phyloP scores from a whole-genome alignment of 2,113 vertebrate genomes.

The Apaloderma vittatum region DNA sequence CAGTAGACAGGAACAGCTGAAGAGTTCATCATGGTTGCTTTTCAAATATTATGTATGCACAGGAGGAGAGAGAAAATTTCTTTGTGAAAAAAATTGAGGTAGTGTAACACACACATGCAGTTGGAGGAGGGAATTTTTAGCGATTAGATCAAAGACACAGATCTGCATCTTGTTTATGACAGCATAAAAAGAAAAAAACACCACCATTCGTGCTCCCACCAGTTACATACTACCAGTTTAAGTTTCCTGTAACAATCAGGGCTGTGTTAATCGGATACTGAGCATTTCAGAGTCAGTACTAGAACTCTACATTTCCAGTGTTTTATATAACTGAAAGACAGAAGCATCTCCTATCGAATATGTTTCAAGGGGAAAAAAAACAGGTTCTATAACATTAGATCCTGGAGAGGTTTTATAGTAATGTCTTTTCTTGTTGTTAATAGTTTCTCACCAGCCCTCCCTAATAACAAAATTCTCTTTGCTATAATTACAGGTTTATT shows the following conservation, averaged over 20 bases:
- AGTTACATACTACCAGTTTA: not conserved
- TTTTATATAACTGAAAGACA: not conserved
- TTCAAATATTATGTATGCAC: not conserved
- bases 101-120: not conserved
- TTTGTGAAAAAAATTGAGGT: not conserved
- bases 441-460: not conserved
- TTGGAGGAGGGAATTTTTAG: not conserved
- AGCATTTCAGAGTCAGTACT: not conserved
- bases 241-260: not conserved
- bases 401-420: not conserved
- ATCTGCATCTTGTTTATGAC: not conserved
- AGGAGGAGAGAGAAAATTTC: not conserved
- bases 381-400: not conserved
- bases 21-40: not conserved
- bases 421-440: not conserved
- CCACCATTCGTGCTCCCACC: not conserved
- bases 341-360: not conserved
- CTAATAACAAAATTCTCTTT: not conserved
- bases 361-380: not conserved
- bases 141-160: not conserved
- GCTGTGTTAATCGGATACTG: not conserved
- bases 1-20: not conserved
- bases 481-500: not conserved
- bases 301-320: not conserved
- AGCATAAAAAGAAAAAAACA: not conserved